Base-by-base conservation (phyloP, 2,797 vertebrate genomes). In the Megaceryle alcyon region DNA sequence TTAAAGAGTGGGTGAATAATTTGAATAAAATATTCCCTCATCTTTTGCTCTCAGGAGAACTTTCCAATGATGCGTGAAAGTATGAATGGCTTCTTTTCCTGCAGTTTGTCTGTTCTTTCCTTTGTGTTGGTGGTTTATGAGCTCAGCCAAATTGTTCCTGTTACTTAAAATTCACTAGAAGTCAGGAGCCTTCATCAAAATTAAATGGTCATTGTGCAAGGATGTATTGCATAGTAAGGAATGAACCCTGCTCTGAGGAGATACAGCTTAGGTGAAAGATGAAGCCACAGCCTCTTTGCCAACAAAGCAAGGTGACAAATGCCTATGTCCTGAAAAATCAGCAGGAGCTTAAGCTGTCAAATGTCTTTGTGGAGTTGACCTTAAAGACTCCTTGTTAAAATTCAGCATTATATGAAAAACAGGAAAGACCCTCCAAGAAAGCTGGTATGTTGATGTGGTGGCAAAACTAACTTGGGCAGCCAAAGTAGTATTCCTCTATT, bases 221-320 rank as follows among this genome's bases (percentile, higher is more conserved):
- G 8, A n/a, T 59, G 23, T 29, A 44, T 28, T 44, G 17, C 41
- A 28, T 4, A n/a, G 31, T 28, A 57, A 57, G 48, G 73, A 78
- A 75, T 33, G 2, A 88, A 35, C 48, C 43, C 53, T 57, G 26
- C 16, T 75, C 44, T 63, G 48, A 44, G 86, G 57, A 84, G 35
- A 16, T 43, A n/a, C 26, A 56, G 29, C 31, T 80, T 78, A 41
- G 43, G 64, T 61, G 49, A 78, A 83, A 60, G 35, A 48, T 12
- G 28, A 84, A 79, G 23, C 10, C 0, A 0, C 7, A 46, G 19
- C 12, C 9, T 60, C 49, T 48, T 33, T 43, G 35, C 14, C 68
- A 68, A 41, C 8, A 39, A 39, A 29, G 29, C 0, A 0, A 41
- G 53, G 46, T n/a, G 33, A 71, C 6, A 60, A 75, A 63, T 14